Percentiles rank a stretch among this genome's conserved stretches.
Evolutionary conservation across 2,113 vertebrate species (phyloP).

Genomic region (Tursiops truncatus): DNA sequence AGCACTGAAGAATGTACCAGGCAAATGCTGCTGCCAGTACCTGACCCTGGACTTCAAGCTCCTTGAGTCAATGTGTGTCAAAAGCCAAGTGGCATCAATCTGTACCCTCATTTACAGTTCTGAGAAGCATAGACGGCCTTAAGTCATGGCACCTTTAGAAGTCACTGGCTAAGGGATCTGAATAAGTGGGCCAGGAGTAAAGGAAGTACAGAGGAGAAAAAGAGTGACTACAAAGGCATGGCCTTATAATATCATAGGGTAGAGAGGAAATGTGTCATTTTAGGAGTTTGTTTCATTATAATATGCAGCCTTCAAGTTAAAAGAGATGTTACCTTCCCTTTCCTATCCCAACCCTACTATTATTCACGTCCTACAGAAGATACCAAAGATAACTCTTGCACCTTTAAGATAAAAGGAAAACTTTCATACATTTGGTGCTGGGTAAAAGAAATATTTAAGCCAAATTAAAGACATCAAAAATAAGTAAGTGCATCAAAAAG

Average conservation of each 20-base stretch:
- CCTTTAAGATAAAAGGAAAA: slow-evolving; percentile 44
- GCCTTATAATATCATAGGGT: not conserved
- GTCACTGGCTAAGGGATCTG: not conserved
- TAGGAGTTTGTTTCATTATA: not conserved
- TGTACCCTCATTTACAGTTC: not conserved
- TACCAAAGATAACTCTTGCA: not conserved
- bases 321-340: not conserved
- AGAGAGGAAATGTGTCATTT: not conserved
- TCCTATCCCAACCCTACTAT: not conserved
- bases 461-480: slow-evolving; percentile 71
- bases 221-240: not conserved
- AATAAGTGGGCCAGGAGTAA: not conserved
- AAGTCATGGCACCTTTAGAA: not conserved
- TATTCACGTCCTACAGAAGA: not conserved
- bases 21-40: not conserved
- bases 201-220: not conserved
- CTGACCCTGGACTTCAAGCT: not conserved
- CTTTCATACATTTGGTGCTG: slow-evolving; percentile 28
- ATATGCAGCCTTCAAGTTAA: not conserved
- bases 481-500: slow-evolving; percentile 73
- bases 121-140: not conserved
- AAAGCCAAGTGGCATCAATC: not conserved
- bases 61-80: not conserved
- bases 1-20: not conserved
- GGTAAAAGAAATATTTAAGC: slow-evolving; percentile 59